These are phyloP conservation scores for Laodelphax striatellus DNA, from an alignment of 1,140 invertebrate genomes.

Conservation along the genomic window DNA sequence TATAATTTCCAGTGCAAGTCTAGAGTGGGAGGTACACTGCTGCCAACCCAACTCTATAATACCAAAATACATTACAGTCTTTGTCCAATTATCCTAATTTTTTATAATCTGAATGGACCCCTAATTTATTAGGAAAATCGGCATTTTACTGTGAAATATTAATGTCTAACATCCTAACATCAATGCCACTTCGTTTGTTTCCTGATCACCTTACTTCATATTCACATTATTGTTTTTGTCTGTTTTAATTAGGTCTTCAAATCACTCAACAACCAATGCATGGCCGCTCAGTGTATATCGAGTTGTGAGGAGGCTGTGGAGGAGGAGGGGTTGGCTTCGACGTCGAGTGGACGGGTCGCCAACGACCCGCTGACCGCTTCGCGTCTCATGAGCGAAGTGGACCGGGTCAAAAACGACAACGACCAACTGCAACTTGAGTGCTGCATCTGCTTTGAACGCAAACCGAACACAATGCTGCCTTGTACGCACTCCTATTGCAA, in stretches of 20 bases:
- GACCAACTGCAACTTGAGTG: slow-evolving; percentile 36
- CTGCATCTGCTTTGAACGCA: slow-evolving; percentile 56
- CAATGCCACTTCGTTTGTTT: too few relatives aligned
- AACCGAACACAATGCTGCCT: slow-evolving; percentile 49
- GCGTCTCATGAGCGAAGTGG: slow-evolving; percentile 25
- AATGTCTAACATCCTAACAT: too few relatives aligned
- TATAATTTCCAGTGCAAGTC: too few relatives aligned
- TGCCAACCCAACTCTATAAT: too few relatives aligned
- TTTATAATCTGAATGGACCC: too few relatives aligned
- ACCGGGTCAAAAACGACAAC: neutral
- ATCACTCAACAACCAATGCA: slow-evolving; percentile 33
- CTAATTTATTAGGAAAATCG: too few relatives aligned
- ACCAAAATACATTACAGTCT: too few relatives aligned
- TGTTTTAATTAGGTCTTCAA: slow-evolving; percentile 32
- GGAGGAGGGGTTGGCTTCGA: too few relatives aligned
- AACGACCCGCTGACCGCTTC: slow-evolving; percentile 25
- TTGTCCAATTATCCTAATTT: too few relatives aligned
- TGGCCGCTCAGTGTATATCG: slow-evolving; percentile 27
- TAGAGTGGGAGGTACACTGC: too few relatives aligned
- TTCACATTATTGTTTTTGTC: neutral
- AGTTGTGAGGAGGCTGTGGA: neutral
- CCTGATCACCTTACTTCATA: too few relatives aligned
- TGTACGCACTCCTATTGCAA: slow-evolving; percentile 56
- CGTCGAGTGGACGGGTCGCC: neutral
- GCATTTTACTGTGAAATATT: too few relatives aligned